Evolutionary conservation across 1,140 invertebrate species (phyloP).

Genomic region (Planococcus citri): DNA sequence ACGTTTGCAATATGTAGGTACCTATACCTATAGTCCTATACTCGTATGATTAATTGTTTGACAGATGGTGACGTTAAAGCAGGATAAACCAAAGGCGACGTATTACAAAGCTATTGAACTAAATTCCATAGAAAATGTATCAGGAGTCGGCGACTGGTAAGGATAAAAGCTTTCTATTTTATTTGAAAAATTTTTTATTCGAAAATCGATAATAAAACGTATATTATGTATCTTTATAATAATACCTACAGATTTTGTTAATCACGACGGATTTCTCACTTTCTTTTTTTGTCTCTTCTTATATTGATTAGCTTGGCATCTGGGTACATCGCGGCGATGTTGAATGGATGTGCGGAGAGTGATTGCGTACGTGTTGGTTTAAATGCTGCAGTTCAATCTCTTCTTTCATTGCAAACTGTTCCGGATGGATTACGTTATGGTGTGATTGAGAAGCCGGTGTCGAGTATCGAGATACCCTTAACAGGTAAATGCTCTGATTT

Average conservation of each 20-base stretch:
- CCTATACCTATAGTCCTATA: not conserved
- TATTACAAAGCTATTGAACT: not conserved
- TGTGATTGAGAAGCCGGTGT: not conserved
- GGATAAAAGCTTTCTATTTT: not conserved
- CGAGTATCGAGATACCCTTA: not conserved
- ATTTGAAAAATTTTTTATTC: not conserved
- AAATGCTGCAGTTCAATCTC: conserved; percentile 22
- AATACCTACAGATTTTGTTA: no score
- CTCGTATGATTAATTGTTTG: not conserved
- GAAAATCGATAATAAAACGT: no score
- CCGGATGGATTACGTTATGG: conserved; percentile 22
- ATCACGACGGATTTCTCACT: no score
- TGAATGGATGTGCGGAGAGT: conserved; percentile 22
- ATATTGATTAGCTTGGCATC: conserved; percentile 23
- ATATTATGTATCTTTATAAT: no score
- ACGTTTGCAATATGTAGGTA: not conserved
- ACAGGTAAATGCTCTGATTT: not conserved
- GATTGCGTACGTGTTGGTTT: conserved; percentile 24
- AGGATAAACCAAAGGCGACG: not conserved
- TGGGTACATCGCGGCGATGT: conserved; percentile 24
- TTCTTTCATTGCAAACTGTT: conserved; percentile 21
- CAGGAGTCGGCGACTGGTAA: not conserved
- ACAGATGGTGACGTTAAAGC: not conserved
- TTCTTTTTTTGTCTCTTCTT: no score
- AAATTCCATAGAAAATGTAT: not conserved